Evolutionary conservation across 2,113 vertebrate genomes (phyloP), one percentile per base, ranked within the genome.

Genomic region (Pygoscelis antarcticus): DNA sequence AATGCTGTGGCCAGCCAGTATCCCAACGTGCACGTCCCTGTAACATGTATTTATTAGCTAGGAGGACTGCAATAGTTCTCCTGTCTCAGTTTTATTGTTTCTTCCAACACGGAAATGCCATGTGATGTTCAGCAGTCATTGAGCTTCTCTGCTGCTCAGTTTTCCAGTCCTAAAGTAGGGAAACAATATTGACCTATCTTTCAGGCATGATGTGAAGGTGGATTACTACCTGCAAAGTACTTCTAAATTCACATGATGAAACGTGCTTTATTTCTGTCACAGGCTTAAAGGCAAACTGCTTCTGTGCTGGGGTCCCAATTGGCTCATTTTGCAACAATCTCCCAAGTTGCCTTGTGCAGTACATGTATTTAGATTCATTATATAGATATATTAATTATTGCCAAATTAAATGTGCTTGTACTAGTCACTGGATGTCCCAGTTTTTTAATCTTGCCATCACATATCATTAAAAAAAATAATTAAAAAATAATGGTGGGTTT

Each of bases 11-110:
- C n/a, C 32, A 64, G 5, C 6, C 30, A 44, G 16, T 10, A 21
- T 70, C 36, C 55, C 52, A 30, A 6, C 0, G 1, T n/a, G 34
- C 10, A 9, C 22, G 9, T n/a, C 12, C 60, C 32, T 5, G 4
- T 46, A 26, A 15, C 0, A 0, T 8, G 5, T 36, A 13, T 14
- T 77, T 42, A 18, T 54, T 26, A 58, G 9, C 36, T 38, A 18
- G 14, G 52, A 82, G 34, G 13, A 22, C 51, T 22, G n/a, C 38
- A 54, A 0, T 5, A 58, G 21, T 23, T 87, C 29, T 60, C 17
- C 58, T 80, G 32, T 6, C 32, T 90, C 26, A 2, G 17, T 62
- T 32, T 87, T 83, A 8, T 49, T 75, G 13, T 51, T 40, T 69
- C 32, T 57, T 72, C 61, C 57, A 70, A 12, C 17, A 12, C 8